phyloP scores from a whole-genome alignment of 2,888 invertebrate genomes.

The Cephus pygmeus region DNA sequence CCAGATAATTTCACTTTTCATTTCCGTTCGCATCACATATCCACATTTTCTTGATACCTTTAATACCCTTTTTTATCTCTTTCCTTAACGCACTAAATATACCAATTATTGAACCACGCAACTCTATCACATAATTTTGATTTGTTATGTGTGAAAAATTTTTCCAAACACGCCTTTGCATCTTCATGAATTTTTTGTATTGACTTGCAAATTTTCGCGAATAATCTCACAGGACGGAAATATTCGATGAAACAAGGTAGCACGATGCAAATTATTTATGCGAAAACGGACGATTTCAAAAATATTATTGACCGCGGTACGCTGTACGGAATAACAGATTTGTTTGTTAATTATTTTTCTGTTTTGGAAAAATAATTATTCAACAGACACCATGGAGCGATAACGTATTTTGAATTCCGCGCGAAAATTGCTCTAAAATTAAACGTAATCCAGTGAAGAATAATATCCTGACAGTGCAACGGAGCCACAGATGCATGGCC shows the following conservation, averaged over 20 bases:
- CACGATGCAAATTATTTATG: no score
- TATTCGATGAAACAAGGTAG: no score
- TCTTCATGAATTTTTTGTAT: not conserved
- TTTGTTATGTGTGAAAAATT: not conserved
- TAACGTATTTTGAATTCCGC: not conserved
- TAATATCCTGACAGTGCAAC: not conserved
- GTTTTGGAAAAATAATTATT: not conserved
- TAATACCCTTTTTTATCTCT: not conserved
- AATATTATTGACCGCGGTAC: not conserved
- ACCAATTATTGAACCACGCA: not conserved
- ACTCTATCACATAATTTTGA: not conserved
- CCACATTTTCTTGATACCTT: no score
- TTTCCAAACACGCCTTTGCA: not conserved
- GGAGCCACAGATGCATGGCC: not conserved
- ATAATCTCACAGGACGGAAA: not conserved
- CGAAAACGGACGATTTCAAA: not conserved
- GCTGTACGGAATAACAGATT: not conserved
- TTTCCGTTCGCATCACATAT: not conserved
- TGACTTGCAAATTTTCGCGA: no score
- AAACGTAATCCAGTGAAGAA: not conserved
- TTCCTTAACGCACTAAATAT: not conserved
- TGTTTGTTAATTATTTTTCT: not conserved
- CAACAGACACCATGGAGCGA: not conserved
- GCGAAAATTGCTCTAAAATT: not conserved
- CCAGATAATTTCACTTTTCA: not conserved